These are phyloP conservation scores for Prosapia bicincta DNA, from an alignment of 2,888 invertebrate species.

Conservation along the genomic window DNA sequence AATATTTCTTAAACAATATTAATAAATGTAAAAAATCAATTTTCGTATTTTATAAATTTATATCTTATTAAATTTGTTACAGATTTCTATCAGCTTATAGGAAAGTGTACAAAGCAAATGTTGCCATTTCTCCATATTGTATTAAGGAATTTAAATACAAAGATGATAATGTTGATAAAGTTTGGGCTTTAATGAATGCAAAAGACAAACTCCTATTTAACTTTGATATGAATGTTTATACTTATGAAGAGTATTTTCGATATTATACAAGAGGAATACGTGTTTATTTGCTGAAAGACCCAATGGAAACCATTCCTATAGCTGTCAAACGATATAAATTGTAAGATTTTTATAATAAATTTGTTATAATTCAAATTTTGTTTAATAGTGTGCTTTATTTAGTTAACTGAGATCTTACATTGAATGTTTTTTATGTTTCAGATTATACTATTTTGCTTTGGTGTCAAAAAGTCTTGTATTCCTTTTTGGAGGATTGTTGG, in stretches of 20 bases:
- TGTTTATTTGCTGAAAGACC: slow-evolving; percentile 31
- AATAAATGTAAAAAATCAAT: too few species aligned
- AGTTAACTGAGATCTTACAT: too few species aligned
- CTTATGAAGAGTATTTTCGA: background rate
- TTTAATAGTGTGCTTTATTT: too few species aligned
- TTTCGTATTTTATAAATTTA: background rate
- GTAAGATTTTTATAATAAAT: background rate
- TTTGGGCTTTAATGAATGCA: slow-evolving; percentile 25
- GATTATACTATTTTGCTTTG: too few species aligned
- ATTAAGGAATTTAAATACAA: slow-evolving; percentile 20
- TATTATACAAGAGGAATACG: slow-evolving; percentile 16
- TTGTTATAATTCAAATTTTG: too few species aligned
- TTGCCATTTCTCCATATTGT: slow-evolving; percentile 11
- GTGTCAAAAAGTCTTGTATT: too few species aligned
- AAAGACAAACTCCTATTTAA: slow-evolving; percentile 30
- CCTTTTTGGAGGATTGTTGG: too few species aligned
- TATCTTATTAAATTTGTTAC: slow-evolving; percentile 7
- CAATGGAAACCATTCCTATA: slow-evolving; percentile 13
- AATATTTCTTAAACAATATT: too few species aligned
- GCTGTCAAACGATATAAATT: background rate
- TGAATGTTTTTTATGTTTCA: too few species aligned
- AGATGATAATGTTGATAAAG: slow-evolving; percentile 24
- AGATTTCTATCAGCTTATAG: slow-evolving; percentile 30
- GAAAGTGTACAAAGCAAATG: slow-evolving; percentile 24
- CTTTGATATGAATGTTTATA: slow-evolving; percentile 13